Percentiles rank a stretch among this genome's conserved stretches.
phyloP scores from a whole-genome alignment of 2,888 invertebrate genomes.

The Scaptomyza reducta region DNA sequence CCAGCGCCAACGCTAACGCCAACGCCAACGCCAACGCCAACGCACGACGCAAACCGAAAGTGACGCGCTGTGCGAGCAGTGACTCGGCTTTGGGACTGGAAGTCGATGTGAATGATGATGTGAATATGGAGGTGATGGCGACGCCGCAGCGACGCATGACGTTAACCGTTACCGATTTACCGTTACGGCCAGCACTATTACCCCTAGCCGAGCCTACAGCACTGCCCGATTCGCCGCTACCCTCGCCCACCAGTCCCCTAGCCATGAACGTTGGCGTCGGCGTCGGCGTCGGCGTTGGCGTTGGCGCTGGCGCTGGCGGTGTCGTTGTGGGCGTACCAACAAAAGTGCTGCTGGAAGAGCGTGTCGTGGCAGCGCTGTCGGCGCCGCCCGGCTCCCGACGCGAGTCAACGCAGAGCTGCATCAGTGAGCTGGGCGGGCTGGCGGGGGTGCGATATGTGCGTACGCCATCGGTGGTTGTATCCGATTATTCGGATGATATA shows the following conservation, averaged over 20 bases:
- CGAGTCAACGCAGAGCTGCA: constrained; percentile 84
- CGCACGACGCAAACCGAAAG: constrained; percentile 71
- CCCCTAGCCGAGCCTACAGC: constrained; percentile 83
- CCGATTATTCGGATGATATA: constrained; percentile 92
- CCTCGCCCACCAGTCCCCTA: constrained; percentile 55
- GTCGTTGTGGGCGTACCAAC: constrained; percentile 71
- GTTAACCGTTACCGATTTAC: constrained; percentile 83
- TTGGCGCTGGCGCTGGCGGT: background rate
- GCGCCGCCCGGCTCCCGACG: constrained; percentile 84
- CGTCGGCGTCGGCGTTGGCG: background rate
- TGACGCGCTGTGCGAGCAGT: constrained; percentile 83
- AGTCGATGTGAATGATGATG: constrained; percentile 76
- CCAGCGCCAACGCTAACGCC: too few relatives aligned
- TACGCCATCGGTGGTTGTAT: constrained; percentile 94
- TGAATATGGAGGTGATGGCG: constrained; percentile 43
- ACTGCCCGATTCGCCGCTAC: constrained; percentile 81
- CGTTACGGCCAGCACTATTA: constrained; percentile 82
- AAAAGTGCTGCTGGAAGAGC: constrained; percentile 86
- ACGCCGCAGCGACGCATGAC: constrained; percentile 81
- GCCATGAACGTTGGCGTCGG: background rate
- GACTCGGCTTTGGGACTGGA: constrained; percentile 84
- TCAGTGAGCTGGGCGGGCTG: constrained; percentile 84
- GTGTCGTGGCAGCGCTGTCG: constrained; percentile 85
- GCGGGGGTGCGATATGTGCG: constrained; percentile 87
- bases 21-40: constrained; percentile 52